Evolutionary conservation across 2,797 vertebrate species (phyloP), one percentile per base, ranked within the genome.

Genomic region (Coreius guichenoti): DNA sequence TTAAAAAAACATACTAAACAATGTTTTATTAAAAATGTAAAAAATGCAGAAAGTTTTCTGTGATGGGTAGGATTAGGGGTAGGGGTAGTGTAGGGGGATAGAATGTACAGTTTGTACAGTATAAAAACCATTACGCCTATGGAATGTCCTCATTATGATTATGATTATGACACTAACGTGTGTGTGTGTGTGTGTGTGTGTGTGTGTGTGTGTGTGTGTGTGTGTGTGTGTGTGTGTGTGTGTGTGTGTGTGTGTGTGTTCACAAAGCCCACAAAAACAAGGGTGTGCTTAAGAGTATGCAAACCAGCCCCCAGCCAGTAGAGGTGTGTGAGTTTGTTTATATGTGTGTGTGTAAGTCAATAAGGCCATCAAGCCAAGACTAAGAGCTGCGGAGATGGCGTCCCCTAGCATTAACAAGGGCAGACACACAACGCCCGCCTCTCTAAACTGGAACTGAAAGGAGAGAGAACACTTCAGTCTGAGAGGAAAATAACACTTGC

Each of bases 361-460:
- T 33, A 76, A 23, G 2, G 8, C 29, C 45, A 49, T 49, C 58
- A 79, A 65, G 56, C n/a, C 49, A 69, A 72, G 9, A 72, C 21
- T 43, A 56, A 70, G 80, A 81, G 58, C 58, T 65, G 16, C 4
- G 9, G 9, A 9, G 39, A 45, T 79, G 56, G 39, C 11, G 11
- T 79, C 58, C 77, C 77, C 77, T 79, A 61, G n/a, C 58, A 65
- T 65, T 47, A 65, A 65, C 80, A 72, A 82, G 82, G 45, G 43
- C 73, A 51, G 61, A 76, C 58, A 65, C 75, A 77, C n/a, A 79
- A 79, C 19, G 5, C 17, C 39, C 26, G 26, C 77, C 77, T 79
- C 17, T 65, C 39, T 65, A 65, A 79, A 65, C 77, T 79, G 77
- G 39, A 79, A 47, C 77, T 65, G 77, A 79, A 79, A 65, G 77